Percentiles rank a stretch among this genome's conserved stretches.
Conservation (phyloP, 2,797 vertebrate genomes). For the Oreochromis grahami region DNA sequence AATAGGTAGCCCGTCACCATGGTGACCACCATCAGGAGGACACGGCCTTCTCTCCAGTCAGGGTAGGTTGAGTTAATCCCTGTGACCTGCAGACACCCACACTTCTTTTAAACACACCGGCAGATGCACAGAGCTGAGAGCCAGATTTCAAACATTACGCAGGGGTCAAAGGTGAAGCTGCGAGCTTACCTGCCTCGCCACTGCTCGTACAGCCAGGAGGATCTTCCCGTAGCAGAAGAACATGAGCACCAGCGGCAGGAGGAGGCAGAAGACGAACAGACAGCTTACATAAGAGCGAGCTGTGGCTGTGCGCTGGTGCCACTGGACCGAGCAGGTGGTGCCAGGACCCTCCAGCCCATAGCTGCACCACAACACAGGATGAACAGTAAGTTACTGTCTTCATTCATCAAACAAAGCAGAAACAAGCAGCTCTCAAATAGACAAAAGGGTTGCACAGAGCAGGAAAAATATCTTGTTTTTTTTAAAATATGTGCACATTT, state of each 20-base stretch:
- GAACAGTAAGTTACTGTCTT: neutral
- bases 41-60: conserved; percentile 11
- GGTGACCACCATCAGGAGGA: conserved; percentile 70
- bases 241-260: conserved; percentile 74
- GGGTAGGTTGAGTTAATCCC: neutral
- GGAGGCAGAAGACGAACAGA: conserved; percentile 76
- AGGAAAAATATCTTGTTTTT: neutral
- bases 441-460: neutral
- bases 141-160: neutral
- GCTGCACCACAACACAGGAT: conserved; percentile 20
- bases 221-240: conserved; percentile 75
- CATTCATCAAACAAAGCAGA: neutral
- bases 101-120: neutral
- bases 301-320: conserved; percentile 63
- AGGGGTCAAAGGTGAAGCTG: conserved; percentile 12
- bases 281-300: conserved; percentile 73
- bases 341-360: conserved; percentile 72
- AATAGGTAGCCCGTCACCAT: conserved; percentile 76
- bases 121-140: neutral
- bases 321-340: conserved; percentile 77
- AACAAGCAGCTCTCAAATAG: neutral
- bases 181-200: conserved; percentile 15
- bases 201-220: conserved; percentile 42
- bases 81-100: neutral
- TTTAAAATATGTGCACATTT: neutral